A percentile compares a stretch with the other conserved stretches of the same genome.
These are phyloP conservation scores for Diarsia mendica DNA, from an alignment of 2,888 invertebrate species.

Conservation along the genomic window DNA sequence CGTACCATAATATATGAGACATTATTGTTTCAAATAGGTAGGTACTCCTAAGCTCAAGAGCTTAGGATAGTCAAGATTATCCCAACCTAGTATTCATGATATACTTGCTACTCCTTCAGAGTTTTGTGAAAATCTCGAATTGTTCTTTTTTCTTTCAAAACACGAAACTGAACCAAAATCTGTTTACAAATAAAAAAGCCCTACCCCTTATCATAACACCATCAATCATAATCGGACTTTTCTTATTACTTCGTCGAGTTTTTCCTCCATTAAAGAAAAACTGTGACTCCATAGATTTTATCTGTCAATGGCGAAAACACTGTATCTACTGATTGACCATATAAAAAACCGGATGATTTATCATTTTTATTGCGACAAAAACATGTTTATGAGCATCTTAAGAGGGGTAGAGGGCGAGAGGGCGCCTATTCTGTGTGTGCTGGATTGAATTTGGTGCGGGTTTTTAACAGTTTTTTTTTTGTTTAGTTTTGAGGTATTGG, in stretches of 20 bases:
- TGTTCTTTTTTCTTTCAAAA: neutral
- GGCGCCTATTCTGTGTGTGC: slow-evolving; percentile 65
- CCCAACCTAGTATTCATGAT: too few relatives aligned
- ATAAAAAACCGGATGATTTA: slow-evolving; percentile 90
- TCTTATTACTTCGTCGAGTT: slow-evolving; percentile 72
- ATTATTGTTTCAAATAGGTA: too few relatives aligned
- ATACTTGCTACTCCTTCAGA: neutral
- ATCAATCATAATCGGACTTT: slow-evolving; percentile 72
- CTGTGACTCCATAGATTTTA: slow-evolving; percentile 81
- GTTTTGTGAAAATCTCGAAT: neutral
- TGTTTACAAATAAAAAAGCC: slow-evolving; percentile 63
- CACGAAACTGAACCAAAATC: slow-evolving; percentile 37
- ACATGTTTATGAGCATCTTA: slow-evolving; percentile 91
- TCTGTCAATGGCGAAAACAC: slow-evolving; percentile 83
- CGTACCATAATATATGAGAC: too few relatives aligned
- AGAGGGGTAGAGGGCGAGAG: slow-evolving; percentile 77
- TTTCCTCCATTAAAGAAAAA: slow-evolving; percentile 72
- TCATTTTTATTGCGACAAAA: slow-evolving; percentile 91
- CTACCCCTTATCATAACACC: slow-evolving; percentile 72
- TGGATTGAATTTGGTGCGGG: slow-evolving; percentile 21
- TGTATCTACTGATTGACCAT: slow-evolving; percentile 90
- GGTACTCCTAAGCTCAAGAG: too few relatives aligned
- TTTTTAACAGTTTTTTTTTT: slow-evolving; percentile 1
- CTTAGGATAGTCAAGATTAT: too few relatives aligned
- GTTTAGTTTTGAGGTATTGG: neutral